Conservation (phyloP, 2,888 invertebrate genomes). For the Thymelicus sylvestris region DNA sequence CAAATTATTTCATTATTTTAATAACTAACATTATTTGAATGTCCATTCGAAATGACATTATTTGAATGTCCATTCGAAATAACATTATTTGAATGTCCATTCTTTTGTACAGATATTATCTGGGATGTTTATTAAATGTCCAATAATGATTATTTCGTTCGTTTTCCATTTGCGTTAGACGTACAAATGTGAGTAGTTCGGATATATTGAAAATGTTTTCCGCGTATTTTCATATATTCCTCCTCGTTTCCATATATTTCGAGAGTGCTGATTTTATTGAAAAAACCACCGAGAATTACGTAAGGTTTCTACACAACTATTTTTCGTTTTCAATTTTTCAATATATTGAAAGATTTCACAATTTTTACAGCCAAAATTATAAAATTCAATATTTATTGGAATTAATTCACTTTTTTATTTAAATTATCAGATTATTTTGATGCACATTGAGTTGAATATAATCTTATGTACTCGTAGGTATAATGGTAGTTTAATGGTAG, state of each 20-base stretch:
- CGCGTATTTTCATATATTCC: conserved; percentile 10
- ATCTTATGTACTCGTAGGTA: too few relatives aligned
- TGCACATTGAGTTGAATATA: too few relatives aligned
- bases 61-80: not conserved
- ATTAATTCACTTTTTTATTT: too few relatives aligned
- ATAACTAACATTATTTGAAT: too few relatives aligned
- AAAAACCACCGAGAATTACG: conserved; percentile 53
- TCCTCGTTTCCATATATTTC: conserved; percentile 6
- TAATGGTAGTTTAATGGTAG: too few relatives aligned
- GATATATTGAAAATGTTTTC: conserved; percentile 21
- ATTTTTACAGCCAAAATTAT: too few relatives aligned
- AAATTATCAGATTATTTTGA: too few relatives aligned
- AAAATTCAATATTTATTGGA: too few relatives aligned
- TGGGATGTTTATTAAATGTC: conserved; percentile 5
- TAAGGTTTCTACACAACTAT: conserved; percentile 43
- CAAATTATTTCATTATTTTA: too few relatives aligned
- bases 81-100: not conserved
- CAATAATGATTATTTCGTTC: conserved; percentile 13
- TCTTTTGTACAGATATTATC: not conserved
- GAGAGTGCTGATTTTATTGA: conserved; percentile 42
- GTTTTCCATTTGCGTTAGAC: not conserved
- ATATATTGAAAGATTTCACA: too few relatives aligned
- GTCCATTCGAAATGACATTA: not conserved
- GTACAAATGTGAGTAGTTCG: conserved; percentile 11
- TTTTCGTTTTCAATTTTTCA: conserved; percentile 4